These are phyloP conservation scores for Nyctibius bracteatus DNA, from an alignment of 2,113 vertebrate species.

Conservation along the genomic window DNA sequence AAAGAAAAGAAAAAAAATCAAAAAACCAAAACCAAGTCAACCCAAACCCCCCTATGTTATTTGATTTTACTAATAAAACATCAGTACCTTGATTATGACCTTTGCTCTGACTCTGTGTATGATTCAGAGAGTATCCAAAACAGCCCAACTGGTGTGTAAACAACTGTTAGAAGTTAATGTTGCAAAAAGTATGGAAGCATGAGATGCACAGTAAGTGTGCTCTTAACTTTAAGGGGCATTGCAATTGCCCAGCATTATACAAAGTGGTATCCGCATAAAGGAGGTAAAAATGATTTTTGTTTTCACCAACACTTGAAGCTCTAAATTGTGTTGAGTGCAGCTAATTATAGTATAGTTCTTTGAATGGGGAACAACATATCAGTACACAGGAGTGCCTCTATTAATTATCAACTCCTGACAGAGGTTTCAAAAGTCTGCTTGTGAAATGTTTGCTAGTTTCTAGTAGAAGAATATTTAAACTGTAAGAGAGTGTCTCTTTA, in stretches of 20 bases:
- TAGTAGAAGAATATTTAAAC: neutral
- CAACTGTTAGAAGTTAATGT: neutral
- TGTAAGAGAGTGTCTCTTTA: neutral
- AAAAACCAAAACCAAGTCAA: neutral
- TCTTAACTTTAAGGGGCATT: neutral
- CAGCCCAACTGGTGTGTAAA: neutral
- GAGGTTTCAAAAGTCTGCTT: neutral
- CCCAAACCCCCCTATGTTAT: neutral
- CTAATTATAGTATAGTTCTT: conserved; percentile 2
- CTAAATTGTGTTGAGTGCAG: neutral
- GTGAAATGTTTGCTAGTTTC: neutral
- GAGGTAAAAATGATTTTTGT: conserved; percentile 15
- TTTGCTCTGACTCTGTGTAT: neutral
- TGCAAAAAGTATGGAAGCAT: neutral
- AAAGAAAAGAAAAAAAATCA: neutral
- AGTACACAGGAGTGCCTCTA: neutral
- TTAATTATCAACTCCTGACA: neutral
- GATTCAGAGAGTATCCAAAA: neutral
- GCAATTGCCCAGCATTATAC: neutral
- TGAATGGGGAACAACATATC: neutral
- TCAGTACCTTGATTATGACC: neutral
- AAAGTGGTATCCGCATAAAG: neutral
- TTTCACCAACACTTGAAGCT: conserved; percentile 36
- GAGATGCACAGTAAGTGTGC: neutral
- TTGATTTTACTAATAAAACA: neutral